These are phyloP conservation scores for Frieseomelitta varia DNA, from an alignment of 1,140 invertebrate genomes.

Conservation along the genomic window DNA sequence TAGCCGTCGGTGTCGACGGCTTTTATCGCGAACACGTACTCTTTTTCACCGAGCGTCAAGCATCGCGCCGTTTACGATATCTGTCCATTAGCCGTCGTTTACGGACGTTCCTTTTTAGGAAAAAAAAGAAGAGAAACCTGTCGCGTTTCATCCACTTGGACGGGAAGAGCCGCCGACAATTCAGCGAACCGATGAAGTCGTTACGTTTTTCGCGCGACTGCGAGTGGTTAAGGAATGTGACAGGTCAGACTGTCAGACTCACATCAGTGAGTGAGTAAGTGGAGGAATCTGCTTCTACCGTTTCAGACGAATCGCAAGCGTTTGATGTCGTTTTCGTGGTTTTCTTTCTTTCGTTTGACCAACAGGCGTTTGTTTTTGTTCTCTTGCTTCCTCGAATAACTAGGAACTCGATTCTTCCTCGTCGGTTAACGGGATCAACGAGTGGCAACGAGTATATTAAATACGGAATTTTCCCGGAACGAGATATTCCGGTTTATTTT, in stretches of 20 bases:
- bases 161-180: neutral
- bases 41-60: conserved; percentile 29
- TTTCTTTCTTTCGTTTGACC: neutral
- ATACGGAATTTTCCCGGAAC: no score
- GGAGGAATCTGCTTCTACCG: neutral
- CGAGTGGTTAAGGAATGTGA: conserved; percentile 1
- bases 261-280: neutral
- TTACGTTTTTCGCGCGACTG: neutral
- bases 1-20: conserved; percentile 43
- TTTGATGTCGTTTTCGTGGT: neutral
- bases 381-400: neutral
- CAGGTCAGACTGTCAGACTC: neutral
- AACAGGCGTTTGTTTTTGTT: neutral
- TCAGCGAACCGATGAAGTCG: neutral
- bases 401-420: no score
- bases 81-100: conserved; percentile 25
- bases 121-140: neutral
- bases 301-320: neutral
- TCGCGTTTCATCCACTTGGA: neutral
- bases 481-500: neutral
- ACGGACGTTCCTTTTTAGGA: neutral
- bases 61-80: neutral
- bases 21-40: conserved; percentile 17
- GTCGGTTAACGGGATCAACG: no score
- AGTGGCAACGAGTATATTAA: no score